Base-by-base conservation (phyloP, 2,888 invertebrate species). In the Cacoxenus indagator region DNA sequence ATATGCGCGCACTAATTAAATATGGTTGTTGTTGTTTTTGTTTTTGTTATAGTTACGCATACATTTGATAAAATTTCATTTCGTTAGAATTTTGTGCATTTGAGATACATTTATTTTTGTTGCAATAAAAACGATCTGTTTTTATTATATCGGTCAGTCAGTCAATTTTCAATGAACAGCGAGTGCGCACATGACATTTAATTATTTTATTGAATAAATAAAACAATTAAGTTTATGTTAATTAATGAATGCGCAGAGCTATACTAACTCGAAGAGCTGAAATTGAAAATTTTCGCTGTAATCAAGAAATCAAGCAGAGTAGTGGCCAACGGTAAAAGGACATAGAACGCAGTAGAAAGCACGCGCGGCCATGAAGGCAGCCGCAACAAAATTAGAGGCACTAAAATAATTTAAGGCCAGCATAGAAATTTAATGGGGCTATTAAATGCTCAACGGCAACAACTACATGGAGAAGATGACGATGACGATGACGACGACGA, bases 151-250 rank as follows among this genome's bases (percentile, higher is more conserved):
- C 37, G n/a, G n/a, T n/a, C n/a, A n/a, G n/a, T n/a, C n/a, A n/a
- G n/a, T n/a, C n/a, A n/a, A n/a, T n/a, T n/a, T n/a, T n/a, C n/a
- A 43, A 43, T 14, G 1, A 43, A 43, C 1, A 48, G 17, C 8
- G 22, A 51, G 22, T 37, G 76, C 83, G 82, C 80, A 81, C 78
- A 82, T 82, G 83, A 78, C 75, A 82, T 83, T 81, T 78, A 78
- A 82, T 81, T 82, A 82, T 82, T 82, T 83, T 83, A 82, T 82
- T 83, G 82, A 82, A 81, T 82, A 83, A 82, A 83, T 82, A 82
- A 82, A 82, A 82, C 82, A 83, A 82, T 82, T 83, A 82, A 78
- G 79, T 78, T 82, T 81, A 83, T 83, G 84, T 77, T 81, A 82
- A 82, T 82, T 73, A 77, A 77, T 75, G 73, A 68, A 67, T 70